Conservation (phyloP, 2,888 invertebrate genomes). For the Griposia aprilina region DNA sequence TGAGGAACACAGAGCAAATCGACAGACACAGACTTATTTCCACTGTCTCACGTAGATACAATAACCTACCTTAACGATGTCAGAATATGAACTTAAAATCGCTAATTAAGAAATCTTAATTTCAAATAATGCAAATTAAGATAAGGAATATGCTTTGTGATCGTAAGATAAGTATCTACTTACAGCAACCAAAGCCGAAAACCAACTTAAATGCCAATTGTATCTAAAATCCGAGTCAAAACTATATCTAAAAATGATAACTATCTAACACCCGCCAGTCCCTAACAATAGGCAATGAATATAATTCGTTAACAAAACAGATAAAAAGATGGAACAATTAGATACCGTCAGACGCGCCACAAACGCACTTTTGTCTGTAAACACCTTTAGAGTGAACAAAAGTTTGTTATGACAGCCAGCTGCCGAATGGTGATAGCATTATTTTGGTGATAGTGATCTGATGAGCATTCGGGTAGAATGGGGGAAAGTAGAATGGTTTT, state of each 20-base stretch:
- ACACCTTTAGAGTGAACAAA: conserved; percentile 87
- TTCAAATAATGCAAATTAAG: not conserved
- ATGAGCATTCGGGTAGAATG: conserved; percentile 52
- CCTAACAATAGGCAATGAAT: conserved; percentile 66
- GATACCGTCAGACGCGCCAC: conserved; percentile 78
- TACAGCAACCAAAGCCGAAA: not conserved
- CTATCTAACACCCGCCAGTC: conserved; percentile 57
- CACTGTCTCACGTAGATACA: not conserved
- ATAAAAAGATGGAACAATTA: conserved; percentile 86
- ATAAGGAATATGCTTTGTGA: not conserved
- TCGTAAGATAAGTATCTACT: not conserved
- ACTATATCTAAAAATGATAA: not conserved
- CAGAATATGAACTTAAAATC: not conserved
- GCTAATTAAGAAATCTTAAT: not conserved
- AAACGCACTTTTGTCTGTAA: conserved; percentile 81
- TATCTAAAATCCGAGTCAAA: not conserved
- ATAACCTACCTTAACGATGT: not conserved
- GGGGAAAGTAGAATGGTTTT: conserved; percentile 32
- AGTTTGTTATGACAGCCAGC: conserved; percentile 87
- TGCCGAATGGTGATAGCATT: conserved; percentile 80
- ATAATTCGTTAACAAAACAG: conserved; percentile 79
- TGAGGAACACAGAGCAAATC: not conserved
- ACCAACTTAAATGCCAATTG: not conserved
- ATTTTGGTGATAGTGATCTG: conserved; percentile 65
- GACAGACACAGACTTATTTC: too few relatives aligned